Evolutionary conservation across 1,140 invertebrate genomes (phyloP).

Genomic region (Aphis gossypii): DNA sequence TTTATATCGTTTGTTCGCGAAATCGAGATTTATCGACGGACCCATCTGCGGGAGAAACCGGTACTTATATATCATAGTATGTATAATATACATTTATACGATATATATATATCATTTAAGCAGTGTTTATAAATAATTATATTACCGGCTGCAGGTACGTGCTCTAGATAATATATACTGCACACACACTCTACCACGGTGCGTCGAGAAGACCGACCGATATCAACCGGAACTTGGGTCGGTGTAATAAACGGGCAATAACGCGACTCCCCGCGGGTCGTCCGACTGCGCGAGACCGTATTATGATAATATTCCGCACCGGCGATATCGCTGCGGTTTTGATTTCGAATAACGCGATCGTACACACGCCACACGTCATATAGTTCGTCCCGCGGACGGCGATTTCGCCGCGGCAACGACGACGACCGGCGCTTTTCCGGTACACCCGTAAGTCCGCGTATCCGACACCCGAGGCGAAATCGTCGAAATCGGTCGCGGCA

Average conservation of each 20-base stretch:
- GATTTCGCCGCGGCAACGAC: too few relatives aligned
- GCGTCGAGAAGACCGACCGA: neutral
- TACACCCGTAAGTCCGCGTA: too few relatives aligned
- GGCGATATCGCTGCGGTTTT: neutral
- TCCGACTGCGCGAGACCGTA: neutral
- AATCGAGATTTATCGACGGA: slow-evolving; percentile 4
- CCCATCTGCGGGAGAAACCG: neutral
- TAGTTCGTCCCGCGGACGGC: neutral
- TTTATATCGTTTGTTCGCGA: slow-evolving; percentile 30
- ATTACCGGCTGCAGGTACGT: neutral
- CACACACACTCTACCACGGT: neutral
- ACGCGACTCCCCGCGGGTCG: neutral
- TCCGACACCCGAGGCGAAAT: neutral
- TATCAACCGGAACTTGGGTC: slow-evolving; percentile 12
- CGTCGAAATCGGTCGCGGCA: neutral
- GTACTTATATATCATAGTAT: neutral
- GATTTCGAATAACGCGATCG: neutral
- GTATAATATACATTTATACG: neutral
- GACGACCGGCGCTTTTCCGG: too few relatives aligned
- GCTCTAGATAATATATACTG: neutral
- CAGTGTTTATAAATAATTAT: slow-evolving; percentile 14
- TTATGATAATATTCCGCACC: neutral
- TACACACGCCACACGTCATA: neutral
- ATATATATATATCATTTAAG: neutral
- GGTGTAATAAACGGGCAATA: neutral